Base-by-base conservation (phyloP, 2,113 vertebrate genomes). In the Fukomys damarensis region DNA sequence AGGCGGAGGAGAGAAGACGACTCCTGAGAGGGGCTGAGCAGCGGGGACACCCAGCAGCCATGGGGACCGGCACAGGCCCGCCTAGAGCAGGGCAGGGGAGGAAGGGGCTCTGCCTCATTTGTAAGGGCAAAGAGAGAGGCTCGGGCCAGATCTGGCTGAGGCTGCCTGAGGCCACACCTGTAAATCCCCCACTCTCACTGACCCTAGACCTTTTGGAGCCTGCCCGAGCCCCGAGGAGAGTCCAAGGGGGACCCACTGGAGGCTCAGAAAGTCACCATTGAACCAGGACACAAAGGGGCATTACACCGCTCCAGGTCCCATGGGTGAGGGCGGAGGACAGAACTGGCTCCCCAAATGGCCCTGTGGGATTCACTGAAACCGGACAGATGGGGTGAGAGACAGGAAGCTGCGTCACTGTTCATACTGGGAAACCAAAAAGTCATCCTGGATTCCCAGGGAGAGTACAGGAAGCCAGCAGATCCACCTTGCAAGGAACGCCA, bases 291-390 rank as follows among this genome's bases (percentile, higher is more conserved):
- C 24, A 19, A 20, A 4, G 14, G 28, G 1, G 14, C 12, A 9
- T 0, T 10, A 0, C 14, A 16, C 6, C 2, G 10, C 7, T 46
- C 79, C 6, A 3, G 2, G 3, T 5, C 86, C 28, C 22, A 12
- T 12, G 3, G 28, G 76, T 22, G n/a, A 59, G 54, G 2, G 0
- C 2, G 0, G 20, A 80, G 56, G 79, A 6, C 22, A 46, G 38
- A 32, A 59, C 56, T 14, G 3, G 30, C 30, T 41, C 26, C 26
- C 24, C 3, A 13, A 13, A 49, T 19, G 24, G 14, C 56, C 17
- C 43, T 43, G 63, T 16, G 22, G 22, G 5, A 17, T n/a, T 63
- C 8, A 2, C 43, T 7, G 17, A 63, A 30, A 91, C 63, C 7
- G 43, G 30, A 56, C 49, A 4, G 3, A 4, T 9, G 19, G 6